Conservation (phyloP, 2,888 invertebrate genomes). For the Agrochola lota region DNA sequence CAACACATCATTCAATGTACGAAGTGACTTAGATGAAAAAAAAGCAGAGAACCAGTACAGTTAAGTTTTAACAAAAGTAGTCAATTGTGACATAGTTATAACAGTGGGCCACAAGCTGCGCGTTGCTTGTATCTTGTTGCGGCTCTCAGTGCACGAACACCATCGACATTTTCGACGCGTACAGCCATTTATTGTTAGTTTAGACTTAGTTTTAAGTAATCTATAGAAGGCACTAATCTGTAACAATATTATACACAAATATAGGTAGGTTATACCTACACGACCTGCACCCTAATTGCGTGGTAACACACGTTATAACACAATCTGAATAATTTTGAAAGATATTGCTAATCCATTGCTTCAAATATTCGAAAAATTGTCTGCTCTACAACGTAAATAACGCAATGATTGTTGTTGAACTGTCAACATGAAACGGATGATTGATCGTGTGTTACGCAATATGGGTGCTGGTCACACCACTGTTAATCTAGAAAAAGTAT, state of each 20-base stretch:
- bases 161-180: slow-evolving; percentile 16
- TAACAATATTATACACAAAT: slow-evolving; percentile 23
- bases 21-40: background rate
- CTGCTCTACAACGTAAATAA: no score
- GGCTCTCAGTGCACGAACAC: slow-evolving; percentile 3
- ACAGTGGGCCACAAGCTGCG: background rate
- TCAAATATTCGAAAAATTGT: no score
- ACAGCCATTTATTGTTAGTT: slow-evolving; percentile 52
- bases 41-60: background rate
- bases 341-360: no score
- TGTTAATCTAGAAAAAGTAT: background rate
- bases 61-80: background rate
- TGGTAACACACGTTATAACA: no score
- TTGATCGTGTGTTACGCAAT: no score
- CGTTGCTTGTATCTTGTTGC: slow-evolving; percentile 5
- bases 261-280: background rate
- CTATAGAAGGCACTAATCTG: slow-evolving; percentile 42
- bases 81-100: slow-evolving; percentile 8
- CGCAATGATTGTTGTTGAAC: no score
- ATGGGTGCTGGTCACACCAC: background rate
- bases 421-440: no score
- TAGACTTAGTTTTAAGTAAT: slow-evolving; percentile 38
- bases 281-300: no score
- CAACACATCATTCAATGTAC: background rate
- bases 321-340: no score